A percentile compares a stretch with the other conserved stretches of the same genome.
Conservation (phyloP, 2,797 vertebrate genomes). For the Psittacula echo region DNA sequence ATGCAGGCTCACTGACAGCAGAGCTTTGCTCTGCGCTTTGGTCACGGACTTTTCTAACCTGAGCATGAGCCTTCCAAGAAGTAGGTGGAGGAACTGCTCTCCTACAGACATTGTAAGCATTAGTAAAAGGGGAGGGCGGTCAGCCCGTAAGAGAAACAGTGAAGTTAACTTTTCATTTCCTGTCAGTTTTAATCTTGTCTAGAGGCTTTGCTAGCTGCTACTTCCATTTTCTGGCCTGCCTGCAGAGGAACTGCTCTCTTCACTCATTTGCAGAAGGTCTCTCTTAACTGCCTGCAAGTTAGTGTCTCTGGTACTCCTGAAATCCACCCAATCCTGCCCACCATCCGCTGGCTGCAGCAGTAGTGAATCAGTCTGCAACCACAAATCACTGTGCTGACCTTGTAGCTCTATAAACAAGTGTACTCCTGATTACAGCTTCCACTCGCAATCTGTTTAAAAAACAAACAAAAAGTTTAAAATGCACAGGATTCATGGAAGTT, state of each 20-base stretch:
- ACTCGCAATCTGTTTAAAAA: not conserved
- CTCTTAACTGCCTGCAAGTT: not conserved
- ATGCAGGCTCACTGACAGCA: not conserved
- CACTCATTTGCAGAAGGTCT: not conserved
- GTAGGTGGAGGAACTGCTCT: conserved; percentile 12
- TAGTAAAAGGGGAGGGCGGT: not conserved
- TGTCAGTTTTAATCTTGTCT: conserved; percentile 48
- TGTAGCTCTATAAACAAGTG: conserved; percentile 45
- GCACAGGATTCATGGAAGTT: conserved; percentile 23
- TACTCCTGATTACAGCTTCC: conserved; percentile 28
- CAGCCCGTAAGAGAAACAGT: conserved; percentile 16
- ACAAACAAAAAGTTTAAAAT: not conserved
- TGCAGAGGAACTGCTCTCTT: not conserved
- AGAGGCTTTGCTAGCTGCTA: conserved; percentile 5
- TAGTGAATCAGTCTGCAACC: conserved; percentile 14
- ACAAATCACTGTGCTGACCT: not conserved
- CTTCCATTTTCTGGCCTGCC: conserved; percentile 21
- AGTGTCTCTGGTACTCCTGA: not conserved
- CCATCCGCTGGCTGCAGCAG: not conserved
- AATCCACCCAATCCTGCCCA: not conserved
- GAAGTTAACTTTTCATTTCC: conserved; percentile 57
- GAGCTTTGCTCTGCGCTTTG: not conserved
- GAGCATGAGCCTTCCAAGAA: not conserved
- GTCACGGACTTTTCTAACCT: not conserved
- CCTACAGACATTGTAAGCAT: not conserved